These are phyloP conservation scores for Microcebus ravelobensis DNA, from an alignment of 2,113 vertebrate species.

Conservation along the genomic window DNA sequence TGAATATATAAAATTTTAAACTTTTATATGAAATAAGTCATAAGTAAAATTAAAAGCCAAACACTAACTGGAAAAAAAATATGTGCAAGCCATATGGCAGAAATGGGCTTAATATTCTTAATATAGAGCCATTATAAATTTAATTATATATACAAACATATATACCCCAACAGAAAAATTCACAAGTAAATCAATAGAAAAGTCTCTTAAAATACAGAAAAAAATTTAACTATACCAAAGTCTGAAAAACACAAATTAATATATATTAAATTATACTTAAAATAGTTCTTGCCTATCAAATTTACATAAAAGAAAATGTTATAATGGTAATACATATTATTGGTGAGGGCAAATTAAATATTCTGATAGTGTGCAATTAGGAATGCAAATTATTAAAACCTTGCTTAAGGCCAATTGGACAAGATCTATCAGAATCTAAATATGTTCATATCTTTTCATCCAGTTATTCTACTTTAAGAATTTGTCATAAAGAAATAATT, in stretches of 20 bases:
- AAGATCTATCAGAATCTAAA: not conserved
- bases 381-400: not conserved
- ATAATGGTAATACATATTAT: not conserved
- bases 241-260: not conserved
- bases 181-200: not conserved
- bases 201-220: not conserved
- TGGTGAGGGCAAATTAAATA: not conserved
- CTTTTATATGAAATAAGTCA: not conserved
- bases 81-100: not conserved
- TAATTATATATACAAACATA: not conserved
- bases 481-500: not conserved
- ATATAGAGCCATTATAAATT: not conserved
- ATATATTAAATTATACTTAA: not conserved
- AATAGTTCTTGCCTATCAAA: not conserved
- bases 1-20: not conserved
- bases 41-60: conserved; percentile 37
- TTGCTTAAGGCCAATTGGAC: not conserved
- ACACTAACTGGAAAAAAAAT: not conserved
- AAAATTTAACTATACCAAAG: not conserved
- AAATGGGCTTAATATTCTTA: not conserved
- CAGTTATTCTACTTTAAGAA: conserved; percentile 23
- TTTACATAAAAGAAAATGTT: not conserved
- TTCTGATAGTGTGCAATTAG: not conserved
- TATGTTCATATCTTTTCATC: not conserved
- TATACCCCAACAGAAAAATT: not conserved